A percentile compares a stretch with the other conserved stretches of the same genome.
phyloP scores from a whole-genome alignment of 2,797 vertebrate genomes.

The Pyrocephalus nanus region DNA sequence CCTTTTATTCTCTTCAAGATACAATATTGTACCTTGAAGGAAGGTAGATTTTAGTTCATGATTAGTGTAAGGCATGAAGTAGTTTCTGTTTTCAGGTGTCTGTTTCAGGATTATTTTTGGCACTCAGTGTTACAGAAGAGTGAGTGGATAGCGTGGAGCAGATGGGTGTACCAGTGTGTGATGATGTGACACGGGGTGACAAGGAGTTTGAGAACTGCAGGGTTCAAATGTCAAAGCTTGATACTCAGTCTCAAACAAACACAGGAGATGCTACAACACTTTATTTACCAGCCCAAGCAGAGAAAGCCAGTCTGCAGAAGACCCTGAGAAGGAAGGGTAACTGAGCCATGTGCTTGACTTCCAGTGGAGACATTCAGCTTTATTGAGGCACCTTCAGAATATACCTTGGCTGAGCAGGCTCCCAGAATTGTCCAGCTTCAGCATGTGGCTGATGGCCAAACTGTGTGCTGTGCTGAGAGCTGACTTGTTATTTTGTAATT shows the following conservation, averaged over 20 bases:
- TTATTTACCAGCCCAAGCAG: neutral
- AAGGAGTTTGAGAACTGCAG: neutral
- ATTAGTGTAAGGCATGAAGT: neutral
- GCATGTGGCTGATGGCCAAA: neutral
- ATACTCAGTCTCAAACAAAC: neutral
- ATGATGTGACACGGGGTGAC: neutral
- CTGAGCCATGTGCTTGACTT: fast-evolving
- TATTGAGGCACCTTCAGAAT: neutral
- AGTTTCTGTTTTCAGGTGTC: neutral
- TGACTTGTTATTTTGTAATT: neutral
- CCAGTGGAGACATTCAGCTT: neutral
- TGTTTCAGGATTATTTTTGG: neutral
- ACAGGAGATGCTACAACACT: neutral
- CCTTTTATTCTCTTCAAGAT: neutral
- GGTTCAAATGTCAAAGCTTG: neutral
- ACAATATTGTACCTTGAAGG: neutral
- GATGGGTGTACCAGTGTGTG: neutral
- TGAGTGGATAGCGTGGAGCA: neutral
- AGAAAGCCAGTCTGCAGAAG: neutral
- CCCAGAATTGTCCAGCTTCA: neutral
- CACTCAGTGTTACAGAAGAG: neutral
- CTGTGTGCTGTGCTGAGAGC: neutral
- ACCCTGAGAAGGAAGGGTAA: neutral
- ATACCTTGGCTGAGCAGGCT: neutral
- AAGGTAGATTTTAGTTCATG: neutral